A percentile compares a stretch with the other conserved stretches of the same genome.
Evolutionary conservation across 2,888 invertebrate genomes (phyloP).

Genomic region (Philaethria dido): DNA sequence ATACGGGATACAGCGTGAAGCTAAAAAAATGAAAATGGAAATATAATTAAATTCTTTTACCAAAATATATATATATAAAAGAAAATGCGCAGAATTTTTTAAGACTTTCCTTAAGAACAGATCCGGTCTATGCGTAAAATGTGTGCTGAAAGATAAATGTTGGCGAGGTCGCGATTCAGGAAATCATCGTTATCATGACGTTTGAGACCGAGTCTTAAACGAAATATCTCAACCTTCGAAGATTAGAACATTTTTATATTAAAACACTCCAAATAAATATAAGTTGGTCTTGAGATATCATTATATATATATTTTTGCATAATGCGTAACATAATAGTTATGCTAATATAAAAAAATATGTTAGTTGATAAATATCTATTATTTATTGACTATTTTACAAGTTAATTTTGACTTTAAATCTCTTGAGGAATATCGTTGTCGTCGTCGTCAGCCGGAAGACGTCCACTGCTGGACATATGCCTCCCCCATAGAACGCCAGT

Average conservation of each 20-base stretch:
- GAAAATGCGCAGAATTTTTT: background rate
- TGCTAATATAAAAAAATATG: background rate
- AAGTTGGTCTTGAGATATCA: background rate
- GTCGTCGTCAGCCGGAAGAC: too few relatives aligned
- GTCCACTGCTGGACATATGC: too few relatives aligned
- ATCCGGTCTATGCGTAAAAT: conserved; percentile 15
- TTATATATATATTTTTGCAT: background rate
- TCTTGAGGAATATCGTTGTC: too few relatives aligned
- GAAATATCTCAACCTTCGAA: conserved; percentile 21
- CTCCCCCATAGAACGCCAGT: too few relatives aligned
- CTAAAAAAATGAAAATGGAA: too few relatives aligned
- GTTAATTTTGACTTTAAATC: too few relatives aligned
- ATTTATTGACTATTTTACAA: too few relatives aligned
- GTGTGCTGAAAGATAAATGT: conserved; percentile 38
- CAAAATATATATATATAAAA: too few relatives aligned
- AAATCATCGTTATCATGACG: conserved; percentile 43
- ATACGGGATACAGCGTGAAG: too few relatives aligned
- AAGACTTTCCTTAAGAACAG: background rate
- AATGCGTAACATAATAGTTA: background rate
- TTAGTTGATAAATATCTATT: too few relatives aligned
- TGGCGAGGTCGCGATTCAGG: conserved; percentile 58
- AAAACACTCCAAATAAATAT: background rate
- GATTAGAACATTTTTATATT: conserved; percentile 15
- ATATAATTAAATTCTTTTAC: too few relatives aligned
- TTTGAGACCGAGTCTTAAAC: conserved; percentile 20